Conservation (phyloP, 2,113 vertebrate genomes). For the Perognathus longimembris region DNA sequence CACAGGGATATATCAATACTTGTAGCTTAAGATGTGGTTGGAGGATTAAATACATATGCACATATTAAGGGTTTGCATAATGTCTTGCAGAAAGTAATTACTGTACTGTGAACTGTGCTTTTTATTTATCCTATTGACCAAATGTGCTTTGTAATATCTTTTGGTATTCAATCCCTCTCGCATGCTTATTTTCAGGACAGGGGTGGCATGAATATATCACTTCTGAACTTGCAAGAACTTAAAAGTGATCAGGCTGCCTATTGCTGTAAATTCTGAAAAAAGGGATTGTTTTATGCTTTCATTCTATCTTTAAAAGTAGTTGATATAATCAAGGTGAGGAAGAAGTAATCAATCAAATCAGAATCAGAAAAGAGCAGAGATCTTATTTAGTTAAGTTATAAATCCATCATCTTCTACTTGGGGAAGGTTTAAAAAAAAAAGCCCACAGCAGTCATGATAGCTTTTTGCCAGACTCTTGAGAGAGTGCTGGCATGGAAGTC, state of each 20-base stretch:
- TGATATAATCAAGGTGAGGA: background rate
- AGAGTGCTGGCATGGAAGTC: background rate
- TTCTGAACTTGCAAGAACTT: conserved; percentile 20
- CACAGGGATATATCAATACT: background rate
- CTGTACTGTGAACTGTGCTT: background rate
- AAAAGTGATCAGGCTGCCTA: background rate
- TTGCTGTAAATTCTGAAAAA: conserved; percentile 16
- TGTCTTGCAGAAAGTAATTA: background rate
- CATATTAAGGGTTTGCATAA: background rate
- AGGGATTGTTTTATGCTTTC: background rate
- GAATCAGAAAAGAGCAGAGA: conserved; percentile 40
- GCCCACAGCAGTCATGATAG: background rate
- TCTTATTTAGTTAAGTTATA: conserved; percentile 27
- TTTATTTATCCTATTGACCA: background rate
- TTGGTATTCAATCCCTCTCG: conserved; percentile 19
- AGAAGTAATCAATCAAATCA: conserved; percentile 17
- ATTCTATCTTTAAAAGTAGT: conserved; percentile 11
- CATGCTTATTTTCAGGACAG: conserved; percentile 4
- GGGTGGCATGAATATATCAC: background rate
- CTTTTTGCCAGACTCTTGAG: background rate
- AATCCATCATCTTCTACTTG: conserved; percentile 23
- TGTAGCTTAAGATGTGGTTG: background rate
- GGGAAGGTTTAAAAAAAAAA: background rate
- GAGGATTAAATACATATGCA: background rate
- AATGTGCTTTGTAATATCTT: background rate